phyloP scores from a whole-genome alignment of 2,797 vertebrate genomes.

The Cryptoblepharus egeriae region DNA sequence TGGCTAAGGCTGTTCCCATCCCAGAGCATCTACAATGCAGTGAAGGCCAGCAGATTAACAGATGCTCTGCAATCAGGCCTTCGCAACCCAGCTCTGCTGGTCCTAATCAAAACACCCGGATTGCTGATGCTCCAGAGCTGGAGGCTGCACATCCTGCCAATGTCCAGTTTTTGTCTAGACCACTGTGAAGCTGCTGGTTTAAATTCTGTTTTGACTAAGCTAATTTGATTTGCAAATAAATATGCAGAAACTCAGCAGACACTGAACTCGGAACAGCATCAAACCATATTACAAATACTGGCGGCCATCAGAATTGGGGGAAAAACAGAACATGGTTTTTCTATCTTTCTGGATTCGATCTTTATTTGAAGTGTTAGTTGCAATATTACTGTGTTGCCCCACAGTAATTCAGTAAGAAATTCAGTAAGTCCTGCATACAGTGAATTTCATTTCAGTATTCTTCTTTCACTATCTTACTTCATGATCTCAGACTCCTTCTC shows the following conservation, averaged over 20 bases:
- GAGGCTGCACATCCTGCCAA: slow-evolving; percentile 32
- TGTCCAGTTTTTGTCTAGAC: no score
- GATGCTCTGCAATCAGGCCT: slow-evolving; percentile 41
- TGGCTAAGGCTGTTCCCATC: slow-evolving; percentile 86
- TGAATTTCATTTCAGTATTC: neutral
- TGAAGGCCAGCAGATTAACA: slow-evolving; percentile 37
- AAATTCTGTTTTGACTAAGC: slow-evolving; percentile 41
- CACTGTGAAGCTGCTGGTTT: slow-evolving; percentile 5
- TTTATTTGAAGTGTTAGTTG: neutral
- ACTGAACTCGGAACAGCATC: slow-evolving; percentile 10
- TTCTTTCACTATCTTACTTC: neutral
- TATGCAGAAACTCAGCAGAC: slow-evolving; percentile 5
- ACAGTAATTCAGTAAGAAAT: neutral
- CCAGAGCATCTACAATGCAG: slow-evolving; percentile 38
- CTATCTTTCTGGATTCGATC: neutral
- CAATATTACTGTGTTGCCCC: neutral
- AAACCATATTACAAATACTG: slow-evolving; percentile 19
- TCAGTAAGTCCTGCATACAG: neutral
- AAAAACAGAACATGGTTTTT: neutral
- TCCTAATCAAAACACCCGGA: slow-evolving; percentile 32
- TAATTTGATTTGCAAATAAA: slow-evolving; percentile 80
- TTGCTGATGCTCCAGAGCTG: slow-evolving; percentile 37
- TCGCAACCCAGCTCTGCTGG: slow-evolving; percentile 20
- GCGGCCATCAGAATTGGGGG: neutral
- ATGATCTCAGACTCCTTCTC: neutral